Conservation (phyloP, 2,113 vertebrate species). For the Machaerirhynchus nigripectus region DNA sequence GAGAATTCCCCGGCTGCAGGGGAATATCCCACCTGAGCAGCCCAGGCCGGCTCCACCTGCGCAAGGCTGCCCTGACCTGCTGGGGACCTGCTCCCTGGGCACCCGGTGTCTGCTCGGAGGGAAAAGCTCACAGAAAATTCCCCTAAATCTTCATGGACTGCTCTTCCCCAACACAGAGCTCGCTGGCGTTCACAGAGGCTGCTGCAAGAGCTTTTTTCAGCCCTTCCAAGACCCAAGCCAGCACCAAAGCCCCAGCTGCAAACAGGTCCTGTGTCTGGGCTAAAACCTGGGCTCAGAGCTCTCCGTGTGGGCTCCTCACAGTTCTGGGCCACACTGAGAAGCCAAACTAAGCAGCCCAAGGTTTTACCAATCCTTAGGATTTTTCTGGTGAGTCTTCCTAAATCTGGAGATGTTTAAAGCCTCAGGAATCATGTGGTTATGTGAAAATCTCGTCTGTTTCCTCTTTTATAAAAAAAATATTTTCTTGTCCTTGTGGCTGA, state of each 20-base stretch:
- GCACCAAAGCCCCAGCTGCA: not conserved
- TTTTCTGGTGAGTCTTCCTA: not conserved
- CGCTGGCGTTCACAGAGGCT: fast-evolving
- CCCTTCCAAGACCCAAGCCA: not conserved
- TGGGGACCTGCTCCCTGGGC: not conserved
- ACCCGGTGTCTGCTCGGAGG: not conserved
- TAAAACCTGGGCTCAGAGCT: not conserved
- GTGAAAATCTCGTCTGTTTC: slow-evolving; percentile 27
- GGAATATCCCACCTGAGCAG: not conserved
- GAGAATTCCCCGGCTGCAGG: not conserved
- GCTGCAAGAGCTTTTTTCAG: not conserved
- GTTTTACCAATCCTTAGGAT: not conserved
- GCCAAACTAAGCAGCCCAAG: not conserved
- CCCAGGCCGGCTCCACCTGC: not conserved
- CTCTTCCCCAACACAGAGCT: not conserved
- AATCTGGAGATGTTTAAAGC: not conserved
- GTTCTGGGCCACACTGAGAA: not conserved
- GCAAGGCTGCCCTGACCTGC: not conserved
- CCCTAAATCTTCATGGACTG: not conserved
- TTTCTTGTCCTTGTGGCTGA: slow-evolving; percentile 16
- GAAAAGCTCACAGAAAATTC: not conserved
- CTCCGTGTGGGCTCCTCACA: not conserved
- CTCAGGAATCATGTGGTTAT: not conserved
- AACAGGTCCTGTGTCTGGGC: not conserved
- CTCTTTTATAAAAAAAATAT: not conserved